These are phyloP conservation scores for Epinotia demarniana DNA, from an alignment of 2,888 invertebrate genomes.

Conservation along the genomic window DNA sequence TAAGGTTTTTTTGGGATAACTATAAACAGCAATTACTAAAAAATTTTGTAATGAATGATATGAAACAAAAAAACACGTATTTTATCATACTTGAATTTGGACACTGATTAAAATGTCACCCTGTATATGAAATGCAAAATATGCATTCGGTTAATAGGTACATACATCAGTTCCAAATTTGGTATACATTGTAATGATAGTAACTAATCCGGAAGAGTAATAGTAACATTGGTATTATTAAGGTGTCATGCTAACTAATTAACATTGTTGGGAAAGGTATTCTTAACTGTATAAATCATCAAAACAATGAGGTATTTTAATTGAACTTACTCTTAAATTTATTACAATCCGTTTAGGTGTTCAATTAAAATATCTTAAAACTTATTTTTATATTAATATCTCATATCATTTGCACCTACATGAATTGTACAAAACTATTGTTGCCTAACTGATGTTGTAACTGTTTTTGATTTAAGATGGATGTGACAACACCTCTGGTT, in stretches of 20 bases:
- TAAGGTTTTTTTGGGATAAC: too few species aligned
- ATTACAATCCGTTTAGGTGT: too few species aligned
- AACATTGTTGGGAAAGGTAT: background rate
- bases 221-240: conserved; percentile 2
- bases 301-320: background rate
- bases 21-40: too few species aligned
- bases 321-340: background rate
- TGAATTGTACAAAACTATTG: too few species aligned
- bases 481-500: too few species aligned
- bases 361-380: background rate
- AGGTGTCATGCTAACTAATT: background rate
- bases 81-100: too few species aligned
- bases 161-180: background rate
- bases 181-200: background rate
- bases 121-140: background rate
- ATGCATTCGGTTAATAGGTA: conserved; percentile 3
- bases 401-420: background rate
- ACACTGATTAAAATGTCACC: too few species aligned
- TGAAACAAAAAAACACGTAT: too few species aligned
- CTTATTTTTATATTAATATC: background rate
- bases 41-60: too few species aligned
- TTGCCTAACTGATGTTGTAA: too few species aligned
- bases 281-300: background rate
- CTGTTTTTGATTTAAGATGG: too few species aligned
- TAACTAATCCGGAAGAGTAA: background rate